Percentiles rank a stretch among this genome's conserved stretches.
Conservation (phyloP, 2,797 vertebrate genomes). For the Hephaestus fuliginosus region DNA sequence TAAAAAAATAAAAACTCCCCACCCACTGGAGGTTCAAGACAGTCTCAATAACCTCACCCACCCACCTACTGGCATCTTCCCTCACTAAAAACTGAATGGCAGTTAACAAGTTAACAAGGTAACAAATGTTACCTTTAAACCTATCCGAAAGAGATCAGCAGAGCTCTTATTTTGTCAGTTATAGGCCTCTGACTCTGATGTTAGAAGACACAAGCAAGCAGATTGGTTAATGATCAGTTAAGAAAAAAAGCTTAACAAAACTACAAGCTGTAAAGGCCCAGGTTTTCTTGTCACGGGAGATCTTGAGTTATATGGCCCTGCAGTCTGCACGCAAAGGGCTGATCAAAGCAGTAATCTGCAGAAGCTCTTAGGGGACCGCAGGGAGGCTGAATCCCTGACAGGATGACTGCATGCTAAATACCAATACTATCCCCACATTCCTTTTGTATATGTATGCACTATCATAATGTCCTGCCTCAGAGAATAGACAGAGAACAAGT, state of each 20-base stretch:
- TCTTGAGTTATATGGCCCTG: constrained; percentile 51
- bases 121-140: background rate
- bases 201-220: background rate
- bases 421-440: background rate
- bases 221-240: constrained; percentile 1
- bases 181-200: background rate
- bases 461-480: background rate
- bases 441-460: background rate
- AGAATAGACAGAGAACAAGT: background rate
- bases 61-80: background rate
- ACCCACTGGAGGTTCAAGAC: background rate
- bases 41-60: background rate
- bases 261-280: constrained; percentile 58
- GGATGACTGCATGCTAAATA: constrained; percentile 1
- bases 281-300: constrained; percentile 49
- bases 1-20: background rate
- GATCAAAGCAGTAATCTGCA: constrained; percentile 18
- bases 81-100: background rate
- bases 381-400: background rate
- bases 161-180: background rate
- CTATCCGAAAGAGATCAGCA: background rate
- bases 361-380: background rate
- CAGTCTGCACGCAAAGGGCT: constrained; percentile 43
- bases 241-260: constrained; percentile 57
- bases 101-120: background rate